phyloP scores from a whole-genome alignment of 2,797 vertebrate species.

The Serranus cabrilla region DNA sequence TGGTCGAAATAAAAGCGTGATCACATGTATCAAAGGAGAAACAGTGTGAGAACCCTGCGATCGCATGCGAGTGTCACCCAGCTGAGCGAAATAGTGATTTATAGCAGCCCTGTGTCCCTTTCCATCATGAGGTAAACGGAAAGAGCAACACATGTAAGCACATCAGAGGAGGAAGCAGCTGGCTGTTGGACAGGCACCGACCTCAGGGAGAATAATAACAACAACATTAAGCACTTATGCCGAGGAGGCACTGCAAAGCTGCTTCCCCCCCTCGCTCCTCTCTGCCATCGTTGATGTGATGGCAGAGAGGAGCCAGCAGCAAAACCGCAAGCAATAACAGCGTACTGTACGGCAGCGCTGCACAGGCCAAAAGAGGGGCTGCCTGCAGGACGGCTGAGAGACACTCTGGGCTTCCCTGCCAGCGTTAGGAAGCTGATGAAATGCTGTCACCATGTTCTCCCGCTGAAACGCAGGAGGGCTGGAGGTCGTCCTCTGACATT shows the following conservation, averaged over 20 bases:
- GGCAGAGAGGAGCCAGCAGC: slow-evolving; percentile 53
- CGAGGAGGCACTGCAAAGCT: slow-evolving; percentile 60
- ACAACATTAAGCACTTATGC: slow-evolving; percentile 71
- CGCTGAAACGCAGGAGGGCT: slow-evolving; percentile 1
- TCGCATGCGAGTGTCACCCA: slow-evolving; percentile 59
- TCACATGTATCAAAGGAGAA: slow-evolving; percentile 31
- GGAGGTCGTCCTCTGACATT: slow-evolving; percentile 9
- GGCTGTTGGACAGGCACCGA: slow-evolving; percentile 71
- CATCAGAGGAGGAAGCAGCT: slow-evolving; percentile 84
- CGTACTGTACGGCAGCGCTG: slow-evolving; percentile 35
- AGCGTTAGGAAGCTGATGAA: slow-evolving; percentile 30
- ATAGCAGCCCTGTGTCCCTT: slow-evolving; percentile 73
- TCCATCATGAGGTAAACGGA: slow-evolving; percentile 84
- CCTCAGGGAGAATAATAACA: slow-evolving; percentile 81
- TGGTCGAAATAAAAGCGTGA: slow-evolving; percentile 7
- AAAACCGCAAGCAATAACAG: slow-evolving; percentile 58
- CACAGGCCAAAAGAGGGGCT: slow-evolving; percentile 30
- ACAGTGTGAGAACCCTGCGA: slow-evolving; percentile 34
- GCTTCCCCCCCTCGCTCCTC: slow-evolving; percentile 35
- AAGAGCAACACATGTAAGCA: slow-evolving; percentile 82
- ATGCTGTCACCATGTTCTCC: slow-evolving; percentile 29
- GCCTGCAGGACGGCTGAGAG: slow-evolving; percentile 37
- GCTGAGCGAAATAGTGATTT: slow-evolving; percentile 71
- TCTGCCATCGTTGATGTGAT: slow-evolving; percentile 53
- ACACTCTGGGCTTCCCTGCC: slow-evolving; percentile 25